Base-by-base conservation (phyloP, 2,797 vertebrate species). In the Pelochelys cantorii region DNA sequence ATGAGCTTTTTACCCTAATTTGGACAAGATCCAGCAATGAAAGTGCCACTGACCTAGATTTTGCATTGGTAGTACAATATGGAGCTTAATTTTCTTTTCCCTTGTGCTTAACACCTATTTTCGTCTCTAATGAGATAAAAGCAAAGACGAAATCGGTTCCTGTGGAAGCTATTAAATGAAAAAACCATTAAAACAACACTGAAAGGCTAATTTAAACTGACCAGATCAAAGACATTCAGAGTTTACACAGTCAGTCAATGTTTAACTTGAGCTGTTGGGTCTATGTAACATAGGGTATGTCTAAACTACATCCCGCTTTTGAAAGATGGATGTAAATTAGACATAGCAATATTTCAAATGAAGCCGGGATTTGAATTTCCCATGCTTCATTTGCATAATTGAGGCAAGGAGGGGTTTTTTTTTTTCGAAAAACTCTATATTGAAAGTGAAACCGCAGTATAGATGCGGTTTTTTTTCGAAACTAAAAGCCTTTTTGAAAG, bases 41-140 rank as follows among this genome's bases (percentile, higher is more conserved):
- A 94, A 91, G 94, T 90, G 81, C 94, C 1, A 1, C 55, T 95
- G 90, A 96, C 91, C 82, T 92, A 81, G 88, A 94, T 91, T 87
- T 83, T 59, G 52, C 57, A 83, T 92, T 93, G 87, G 92, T 94
- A 94, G 86, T 83, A 29, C 75, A 56, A 83, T 93, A 93, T 55
- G 12, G 25, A 77, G 82, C 75, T 53, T 77, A 17, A 82, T 95
- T 91, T 86, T 83, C 59, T 57, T 54, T 65, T 53, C n/a, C 11
- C n/a, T 60, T 15, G 31, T 94, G 79, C 83, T 65, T 56, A 34
- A 56, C 53, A 81, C 18, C 42, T 87, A 71, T 56, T 80, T 82
- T 75, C 48, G 37, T 74, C 65, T 79, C 54, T 82, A 54, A 52
- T 34, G 60, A 81, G 53, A 55, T 20, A 86, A 48, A 55, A 1